Evolutionary conservation across 2,888 invertebrate genomes (phyloP), one percentile per base, ranked within the genome.

Genomic region (Cheilosia pagana): DNA sequence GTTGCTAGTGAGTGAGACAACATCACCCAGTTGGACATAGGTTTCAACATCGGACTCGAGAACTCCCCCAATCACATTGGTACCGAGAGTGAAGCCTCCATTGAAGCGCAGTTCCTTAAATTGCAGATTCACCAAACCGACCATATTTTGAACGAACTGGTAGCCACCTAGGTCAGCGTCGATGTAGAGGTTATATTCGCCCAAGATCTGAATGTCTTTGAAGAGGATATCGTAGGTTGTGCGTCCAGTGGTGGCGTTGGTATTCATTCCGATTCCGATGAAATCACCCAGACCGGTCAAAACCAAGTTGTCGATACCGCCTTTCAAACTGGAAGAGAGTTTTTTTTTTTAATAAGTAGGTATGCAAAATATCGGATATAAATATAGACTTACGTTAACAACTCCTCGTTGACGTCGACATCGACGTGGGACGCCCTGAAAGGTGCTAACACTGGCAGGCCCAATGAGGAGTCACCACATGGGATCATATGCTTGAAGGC

Each of bases 361-460:
- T 0, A 41, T n/a, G n/a, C n/a, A n/a, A 5, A 14, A 41, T 6
- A 7, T n/a, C 4, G 16, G 6, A 5, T 7, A 5, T 7, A 5
- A 43, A 43, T 16, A 1, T 8, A 48, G n/a, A 50, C 59, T 10
- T 76, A 76, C 76, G 35, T 43, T 41, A 76, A 14, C 10, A 76
- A 53, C 23, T 68, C 60, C 0, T 76, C 50, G 23, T 68, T 60
- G 35, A 76, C 50, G 3, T 67, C 43, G 10, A 68, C 23, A 1
- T 59, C 14, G 1, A 76, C 21, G 6, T 45, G 31, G 21, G 76
- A 23, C 10, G 43, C 7, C 4, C 67, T 14, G n/a, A 87, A 35
- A 0, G 90, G 90, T 1, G 87, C 89, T 77, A 90, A 41, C 1
- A 63, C 74, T 0, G 90, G 90, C 8, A 90, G 77, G 3, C 83